Evolutionary conservation across 2,797 vertebrate genomes (phyloP).

Genomic region (Glyptemys insculpta): DNA sequence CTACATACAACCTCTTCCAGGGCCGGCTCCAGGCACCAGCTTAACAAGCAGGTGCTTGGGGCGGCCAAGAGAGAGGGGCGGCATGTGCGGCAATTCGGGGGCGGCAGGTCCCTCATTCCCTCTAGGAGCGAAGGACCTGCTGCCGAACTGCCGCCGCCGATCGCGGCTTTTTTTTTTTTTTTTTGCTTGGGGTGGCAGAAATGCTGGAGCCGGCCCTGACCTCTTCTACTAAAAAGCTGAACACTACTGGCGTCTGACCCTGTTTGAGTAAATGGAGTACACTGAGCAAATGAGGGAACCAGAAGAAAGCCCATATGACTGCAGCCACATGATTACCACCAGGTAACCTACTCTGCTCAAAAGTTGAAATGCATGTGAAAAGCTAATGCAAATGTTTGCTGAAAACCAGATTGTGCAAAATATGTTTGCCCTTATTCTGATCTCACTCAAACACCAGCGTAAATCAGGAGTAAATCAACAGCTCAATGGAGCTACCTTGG

Average conservation of each 20-base stretch:
- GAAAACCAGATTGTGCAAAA: not conserved
- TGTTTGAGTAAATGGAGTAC: not conserved
- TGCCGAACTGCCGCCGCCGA: too few relatives aligned
- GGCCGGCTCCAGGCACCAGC: too few relatives aligned
- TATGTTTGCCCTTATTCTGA: not conserved
- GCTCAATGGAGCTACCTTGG: not conserved
- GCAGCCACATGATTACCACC: not conserved
- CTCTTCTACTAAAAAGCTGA: not conserved
- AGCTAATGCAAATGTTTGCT: rapidly evolving
- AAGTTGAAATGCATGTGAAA: not conserved
- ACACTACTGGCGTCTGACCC: not conserved
- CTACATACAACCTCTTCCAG: not conserved
- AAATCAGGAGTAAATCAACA: not conserved
- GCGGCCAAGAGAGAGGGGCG: too few relatives aligned
- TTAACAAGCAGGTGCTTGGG: too few relatives aligned
- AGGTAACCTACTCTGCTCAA: not conserved
- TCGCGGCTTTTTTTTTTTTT: too few relatives aligned
- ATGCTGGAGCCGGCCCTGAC: too few relatives aligned
- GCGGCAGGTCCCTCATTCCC: too few relatives aligned
- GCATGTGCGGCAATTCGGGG: too few relatives aligned
- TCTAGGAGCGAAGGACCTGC: too few relatives aligned
- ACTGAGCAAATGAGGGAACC: not conserved
- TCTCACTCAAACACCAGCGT: not conserved
- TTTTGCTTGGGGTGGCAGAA: too few relatives aligned
- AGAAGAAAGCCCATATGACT: not conserved